Evolutionary conservation across 2,888 invertebrate species (phyloP).

Genomic region (Endomychus coccineus): DNA sequence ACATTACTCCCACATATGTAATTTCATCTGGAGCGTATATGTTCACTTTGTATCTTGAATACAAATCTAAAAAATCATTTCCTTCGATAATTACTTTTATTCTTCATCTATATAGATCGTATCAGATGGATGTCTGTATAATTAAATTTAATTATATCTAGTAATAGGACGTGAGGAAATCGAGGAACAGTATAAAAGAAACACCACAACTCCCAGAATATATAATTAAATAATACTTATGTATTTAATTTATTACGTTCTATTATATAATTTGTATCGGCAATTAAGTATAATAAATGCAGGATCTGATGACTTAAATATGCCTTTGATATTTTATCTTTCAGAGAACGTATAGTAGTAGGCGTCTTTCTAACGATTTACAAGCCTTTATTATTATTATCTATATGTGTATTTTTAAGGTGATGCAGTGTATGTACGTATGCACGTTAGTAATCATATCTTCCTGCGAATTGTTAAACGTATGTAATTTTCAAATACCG

Average conservation of each 20-base stretch:
- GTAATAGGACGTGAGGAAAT: slow-evolving; percentile 33
- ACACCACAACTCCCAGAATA: slow-evolving; percentile 19
- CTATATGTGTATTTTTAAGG: too few relatives aligned
- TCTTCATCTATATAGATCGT: too few relatives aligned
- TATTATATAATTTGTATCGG: slow-evolving; percentile 40
- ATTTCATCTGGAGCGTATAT: too few relatives aligned
- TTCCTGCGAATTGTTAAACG: too few relatives aligned
- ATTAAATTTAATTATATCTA: slow-evolving; percentile 34
- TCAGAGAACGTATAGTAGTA: slow-evolving; percentile 3
- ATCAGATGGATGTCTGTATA: slow-evolving; percentile 32
- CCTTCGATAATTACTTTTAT: too few relatives aligned
- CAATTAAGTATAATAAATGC: slow-evolving; percentile 38
- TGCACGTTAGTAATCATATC: too few relatives aligned
- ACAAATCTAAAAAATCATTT: too few relatives aligned
- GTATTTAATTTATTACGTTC: slow-evolving; percentile 43
- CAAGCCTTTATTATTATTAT: slow-evolving; percentile 13
- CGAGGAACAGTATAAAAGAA: slow-evolving; percentile 16
- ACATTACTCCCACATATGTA: too few relatives aligned
- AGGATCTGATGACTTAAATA: slow-evolving; percentile 31
- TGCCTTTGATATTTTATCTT: slow-evolving; percentile 33
- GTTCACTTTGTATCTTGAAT: too few relatives aligned
- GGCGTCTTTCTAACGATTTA: slow-evolving; percentile 14
- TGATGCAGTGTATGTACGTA: too few relatives aligned
- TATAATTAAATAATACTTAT: slow-evolving; percentile 44
- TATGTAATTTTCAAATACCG: too few relatives aligned